Evolutionary conservation across 2,113 vertebrate genomes (phyloP).

Genomic region (Greenwoodochromis staneri): DNA sequence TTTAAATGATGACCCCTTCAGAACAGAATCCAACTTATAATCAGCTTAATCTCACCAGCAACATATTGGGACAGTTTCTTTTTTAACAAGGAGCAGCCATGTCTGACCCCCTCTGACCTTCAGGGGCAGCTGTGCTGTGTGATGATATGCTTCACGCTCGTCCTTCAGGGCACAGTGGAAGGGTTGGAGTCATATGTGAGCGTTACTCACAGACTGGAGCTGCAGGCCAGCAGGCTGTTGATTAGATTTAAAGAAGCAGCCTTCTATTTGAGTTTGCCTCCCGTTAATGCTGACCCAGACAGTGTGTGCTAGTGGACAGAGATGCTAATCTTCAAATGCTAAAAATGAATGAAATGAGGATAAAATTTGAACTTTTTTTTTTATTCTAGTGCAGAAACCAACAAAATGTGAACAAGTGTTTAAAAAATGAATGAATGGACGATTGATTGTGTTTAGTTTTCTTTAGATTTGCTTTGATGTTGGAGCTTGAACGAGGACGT

Average conservation of each 20-base stretch:
- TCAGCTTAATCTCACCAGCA: neutral
- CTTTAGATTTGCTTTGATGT: neutral
- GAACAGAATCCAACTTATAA: neutral
- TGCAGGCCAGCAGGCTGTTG: neutral
- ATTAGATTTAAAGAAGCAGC: neutral
- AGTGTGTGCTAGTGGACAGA: neutral
- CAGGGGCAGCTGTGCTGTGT: neutral
- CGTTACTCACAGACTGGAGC: neutral
- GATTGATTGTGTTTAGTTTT: neutral
- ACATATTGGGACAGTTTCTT: rapidly evolving
- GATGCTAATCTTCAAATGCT: neutral
- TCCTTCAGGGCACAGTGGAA: neutral
- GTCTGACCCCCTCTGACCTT: neutral
- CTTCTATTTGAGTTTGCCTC: neutral
- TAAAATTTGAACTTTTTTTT: neutral
- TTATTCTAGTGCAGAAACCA: neutral
- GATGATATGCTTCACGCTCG: neutral
- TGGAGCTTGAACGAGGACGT: neutral
- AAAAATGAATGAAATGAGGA: neutral
- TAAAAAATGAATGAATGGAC: neutral
- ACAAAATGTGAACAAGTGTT: neutral
- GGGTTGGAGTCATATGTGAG: neutral
- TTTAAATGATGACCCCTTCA: neutral
- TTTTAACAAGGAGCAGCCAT: neutral
- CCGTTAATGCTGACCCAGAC: neutral